Conservation (phyloP, 1,140 invertebrate genomes). For the Teleogryllus occipitalis region DNA sequence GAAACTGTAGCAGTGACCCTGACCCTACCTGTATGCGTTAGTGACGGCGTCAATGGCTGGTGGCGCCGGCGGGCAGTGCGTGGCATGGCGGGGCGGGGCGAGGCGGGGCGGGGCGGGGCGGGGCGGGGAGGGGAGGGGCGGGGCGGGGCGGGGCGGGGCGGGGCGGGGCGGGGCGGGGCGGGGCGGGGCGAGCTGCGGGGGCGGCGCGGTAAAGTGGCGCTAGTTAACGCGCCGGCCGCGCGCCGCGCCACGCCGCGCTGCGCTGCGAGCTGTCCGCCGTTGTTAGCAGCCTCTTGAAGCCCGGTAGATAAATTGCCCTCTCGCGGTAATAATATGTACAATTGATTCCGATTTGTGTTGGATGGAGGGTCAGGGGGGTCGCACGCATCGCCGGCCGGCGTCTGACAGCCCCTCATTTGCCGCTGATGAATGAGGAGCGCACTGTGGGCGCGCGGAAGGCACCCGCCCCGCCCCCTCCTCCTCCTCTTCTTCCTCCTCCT, state of each 20-base stretch:
- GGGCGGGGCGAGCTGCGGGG: no score
- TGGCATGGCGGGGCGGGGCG: no score
- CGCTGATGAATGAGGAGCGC: constrained; percentile 19
- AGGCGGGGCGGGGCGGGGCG: no score
- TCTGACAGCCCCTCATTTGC: constrained; percentile 17
- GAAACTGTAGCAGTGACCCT: no score
- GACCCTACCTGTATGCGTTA: no score
- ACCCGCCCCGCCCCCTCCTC: no score
- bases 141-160: no score
- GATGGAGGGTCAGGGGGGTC: constrained; percentile 12
- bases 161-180: no score
- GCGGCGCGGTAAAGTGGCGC: not conserved
- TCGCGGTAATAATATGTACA: constrained; percentile 18
- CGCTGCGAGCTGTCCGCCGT: not conserved
- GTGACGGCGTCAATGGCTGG: no score
- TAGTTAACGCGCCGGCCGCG: not conserved
- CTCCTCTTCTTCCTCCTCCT: not conserved
- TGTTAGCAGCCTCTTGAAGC: constrained; percentile 10
- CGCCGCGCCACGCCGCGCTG: not conserved
- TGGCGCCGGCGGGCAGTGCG: no score
- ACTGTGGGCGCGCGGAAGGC: not conserved
- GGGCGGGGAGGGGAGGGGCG: no score
- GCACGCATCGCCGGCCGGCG: constrained; percentile 1
- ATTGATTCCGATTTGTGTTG: constrained; percentile 22
- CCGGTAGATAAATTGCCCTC: constrained; percentile 14